These are phyloP conservation scores for Dunckerocampus dactyliophorus DNA, from an alignment of 2,113 vertebrate genomes.

Conservation along the genomic window DNA sequence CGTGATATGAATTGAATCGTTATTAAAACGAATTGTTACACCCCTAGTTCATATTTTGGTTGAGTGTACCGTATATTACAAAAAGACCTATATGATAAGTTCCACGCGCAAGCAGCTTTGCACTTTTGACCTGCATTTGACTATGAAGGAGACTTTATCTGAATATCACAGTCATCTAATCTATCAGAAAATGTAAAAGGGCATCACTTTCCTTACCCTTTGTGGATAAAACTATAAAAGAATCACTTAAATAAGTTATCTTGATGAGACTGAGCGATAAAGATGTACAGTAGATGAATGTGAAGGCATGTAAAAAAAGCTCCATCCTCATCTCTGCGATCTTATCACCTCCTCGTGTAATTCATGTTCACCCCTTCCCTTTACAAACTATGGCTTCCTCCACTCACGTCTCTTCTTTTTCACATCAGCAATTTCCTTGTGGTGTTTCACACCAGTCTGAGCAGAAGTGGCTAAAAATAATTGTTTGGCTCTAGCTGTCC, in stretches of 20 bases:
- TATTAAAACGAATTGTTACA: too few species aligned
- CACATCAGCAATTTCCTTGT: conserved; percentile 51
- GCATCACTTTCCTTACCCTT: background rate
- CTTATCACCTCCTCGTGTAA: conserved; percentile 24
- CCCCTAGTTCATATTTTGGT: too few species aligned
- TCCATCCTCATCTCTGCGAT: conserved; percentile 16
- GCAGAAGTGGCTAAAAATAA: conserved; percentile 74
- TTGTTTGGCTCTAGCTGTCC: conserved; percentile 65
- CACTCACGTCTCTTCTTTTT: conserved; percentile 22
- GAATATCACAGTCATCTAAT: background rate
- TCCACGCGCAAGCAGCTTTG: background rate
- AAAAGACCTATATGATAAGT: too few species aligned
- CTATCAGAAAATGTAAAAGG: conserved; percentile 8
- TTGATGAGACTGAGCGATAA: background rate
- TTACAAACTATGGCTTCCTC: conserved; percentile 1
- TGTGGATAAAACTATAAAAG: conserved; percentile 4
- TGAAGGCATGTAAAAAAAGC: background rate
- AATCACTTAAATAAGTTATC: background rate
- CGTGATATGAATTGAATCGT: too few species aligned
- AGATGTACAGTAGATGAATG: background rate
- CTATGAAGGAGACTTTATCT: background rate
- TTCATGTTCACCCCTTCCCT: conserved; percentile 40
- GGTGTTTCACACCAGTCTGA: conserved; percentile 68
- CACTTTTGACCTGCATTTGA: background rate
- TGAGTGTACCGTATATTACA: too few species aligned